Evolutionary conservation across 1,140 invertebrate genomes (phyloP).

Genomic region (Dendroctonus valens): DNA sequence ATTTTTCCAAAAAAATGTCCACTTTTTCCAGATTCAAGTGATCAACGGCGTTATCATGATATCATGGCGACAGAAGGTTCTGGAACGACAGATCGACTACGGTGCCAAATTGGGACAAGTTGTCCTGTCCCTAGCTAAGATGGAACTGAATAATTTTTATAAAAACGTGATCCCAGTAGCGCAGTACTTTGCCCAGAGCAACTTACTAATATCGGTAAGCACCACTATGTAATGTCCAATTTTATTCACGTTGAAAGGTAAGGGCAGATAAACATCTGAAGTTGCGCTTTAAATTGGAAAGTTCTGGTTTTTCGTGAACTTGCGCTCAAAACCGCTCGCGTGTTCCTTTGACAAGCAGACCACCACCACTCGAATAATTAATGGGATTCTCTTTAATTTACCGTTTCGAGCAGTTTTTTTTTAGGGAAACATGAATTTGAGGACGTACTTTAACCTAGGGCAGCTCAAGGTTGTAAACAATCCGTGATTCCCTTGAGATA

Average conservation of each 20-base stretch:
- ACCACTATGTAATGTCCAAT: no score
- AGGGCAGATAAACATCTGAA: neutral
- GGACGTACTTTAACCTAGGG: no score
- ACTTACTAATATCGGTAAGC: constrained; percentile 78
- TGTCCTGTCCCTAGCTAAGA: constrained; percentile 77
- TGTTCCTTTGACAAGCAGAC: constrained; percentile 7
- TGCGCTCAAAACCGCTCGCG: constrained; percentile 10
- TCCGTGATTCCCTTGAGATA: no score
- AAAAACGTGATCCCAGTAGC: constrained; percentile 85
- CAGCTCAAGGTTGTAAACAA: no score
- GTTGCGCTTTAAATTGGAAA: neutral
- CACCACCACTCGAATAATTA: constrained; percentile 2
- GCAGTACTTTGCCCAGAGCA: constrained; percentile 84
- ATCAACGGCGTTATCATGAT: constrained; percentile 82
- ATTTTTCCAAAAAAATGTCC: no score
- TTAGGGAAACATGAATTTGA: no score
- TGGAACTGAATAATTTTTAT: constrained; percentile 87
- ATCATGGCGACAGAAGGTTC: constrained; percentile 78
- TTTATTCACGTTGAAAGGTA: no score
- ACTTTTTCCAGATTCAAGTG: constrained; percentile 71
- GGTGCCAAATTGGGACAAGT: constrained; percentile 84
- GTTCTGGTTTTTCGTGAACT: constrained; percentile 9
- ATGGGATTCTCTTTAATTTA: neutral
- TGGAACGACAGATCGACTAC: constrained; percentile 86
- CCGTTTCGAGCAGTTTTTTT: neutral